phyloP scores from a whole-genome alignment of 92 coral and sea anemone genomes.

The Zoanthus sansibaricus region DNA sequence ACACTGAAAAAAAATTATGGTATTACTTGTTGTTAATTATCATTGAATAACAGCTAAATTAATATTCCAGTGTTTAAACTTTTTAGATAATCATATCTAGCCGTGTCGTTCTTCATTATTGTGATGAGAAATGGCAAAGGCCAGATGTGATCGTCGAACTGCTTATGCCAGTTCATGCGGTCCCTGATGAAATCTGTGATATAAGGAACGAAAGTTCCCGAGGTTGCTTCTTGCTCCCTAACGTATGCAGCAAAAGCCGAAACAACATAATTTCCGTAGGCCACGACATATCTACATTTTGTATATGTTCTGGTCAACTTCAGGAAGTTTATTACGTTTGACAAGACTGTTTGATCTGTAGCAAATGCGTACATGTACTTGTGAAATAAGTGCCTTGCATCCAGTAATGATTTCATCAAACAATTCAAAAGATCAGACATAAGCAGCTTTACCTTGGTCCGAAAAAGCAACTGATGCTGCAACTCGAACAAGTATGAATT shows the following conservation, averaged over 20 bases:
- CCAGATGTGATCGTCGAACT: not conserved
- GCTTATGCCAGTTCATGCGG: conserved; percentile 27
- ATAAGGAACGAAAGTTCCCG: not conserved
- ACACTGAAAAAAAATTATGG: too few relatives aligned
- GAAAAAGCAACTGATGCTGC: not conserved
- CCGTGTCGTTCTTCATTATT: not conserved
- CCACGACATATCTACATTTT: conserved; percentile 3
- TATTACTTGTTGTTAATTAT: too few relatives aligned
- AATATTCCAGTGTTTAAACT: conserved; percentile 16
- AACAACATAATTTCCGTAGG: not conserved
- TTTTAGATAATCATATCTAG: conserved; percentile 21
- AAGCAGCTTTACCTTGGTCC: not conserved
- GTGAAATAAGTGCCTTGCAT: conserved; percentile 2
- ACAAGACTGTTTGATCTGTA: not conserved
- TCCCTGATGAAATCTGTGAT: conserved; percentile 12
- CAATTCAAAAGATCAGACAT: not conserved
- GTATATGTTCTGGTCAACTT: not conserved
- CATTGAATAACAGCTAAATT: not conserved
- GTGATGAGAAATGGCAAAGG: conserved; percentile 21
- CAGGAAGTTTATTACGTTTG: not conserved
- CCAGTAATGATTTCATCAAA: not conserved
- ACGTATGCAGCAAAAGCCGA: conserved; percentile 14
- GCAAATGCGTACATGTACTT: conserved; percentile 15
- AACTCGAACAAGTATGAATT: not conserved
- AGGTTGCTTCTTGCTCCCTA: conserved; percentile 2